Conservation (phyloP, 2,797 vertebrate genomes). For the Enteromius anoplus region DNA sequence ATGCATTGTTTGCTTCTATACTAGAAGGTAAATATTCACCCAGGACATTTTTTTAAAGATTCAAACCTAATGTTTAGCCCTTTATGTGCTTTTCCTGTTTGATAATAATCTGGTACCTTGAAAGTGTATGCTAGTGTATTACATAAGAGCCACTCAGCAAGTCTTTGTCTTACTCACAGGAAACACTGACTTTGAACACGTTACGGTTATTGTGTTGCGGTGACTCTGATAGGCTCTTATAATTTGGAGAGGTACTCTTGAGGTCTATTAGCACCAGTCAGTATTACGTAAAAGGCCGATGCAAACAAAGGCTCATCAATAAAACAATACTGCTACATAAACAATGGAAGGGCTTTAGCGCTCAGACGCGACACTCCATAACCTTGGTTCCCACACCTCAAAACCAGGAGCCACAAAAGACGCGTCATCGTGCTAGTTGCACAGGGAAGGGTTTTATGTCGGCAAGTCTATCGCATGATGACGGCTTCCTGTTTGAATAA, state of each 20-base stretch:
- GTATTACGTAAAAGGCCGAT: conserved; percentile 59
- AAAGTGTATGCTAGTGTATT: not conserved
- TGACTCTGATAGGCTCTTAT: conserved; percentile 21
- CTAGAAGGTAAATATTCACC: not conserved
- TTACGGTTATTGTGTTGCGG: conserved; percentile 34
- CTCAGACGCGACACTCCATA: conserved; percentile 58
- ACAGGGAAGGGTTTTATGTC: conserved; percentile 65
- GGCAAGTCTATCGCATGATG: conserved; percentile 62
- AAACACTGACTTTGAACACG: conserved; percentile 32
- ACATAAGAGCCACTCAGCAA: conserved; percentile 8
- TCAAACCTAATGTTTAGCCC: not conserved
- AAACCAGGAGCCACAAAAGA: conserved; percentile 60
- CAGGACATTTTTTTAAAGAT: not conserved
- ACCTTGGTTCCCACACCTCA: conserved; percentile 78
- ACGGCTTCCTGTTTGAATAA: conserved; percentile 75
- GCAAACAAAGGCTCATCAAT: conserved; percentile 63
- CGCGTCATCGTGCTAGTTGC: conserved; percentile 62
- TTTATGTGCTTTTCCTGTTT: conserved; percentile 17
- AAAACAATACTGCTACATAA: conserved; percentile 68
- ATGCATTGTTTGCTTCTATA: not conserved
- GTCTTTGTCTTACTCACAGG: conserved; percentile 36
- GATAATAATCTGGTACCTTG: conserved; percentile 31
- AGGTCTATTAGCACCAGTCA: conserved; percentile 51
- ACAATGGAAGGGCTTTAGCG: conserved; percentile 76
- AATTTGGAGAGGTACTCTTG: conserved; percentile 43